Base-by-base conservation (phyloP, 2,888 invertebrate species). In the Penaeus monodon region DNA sequence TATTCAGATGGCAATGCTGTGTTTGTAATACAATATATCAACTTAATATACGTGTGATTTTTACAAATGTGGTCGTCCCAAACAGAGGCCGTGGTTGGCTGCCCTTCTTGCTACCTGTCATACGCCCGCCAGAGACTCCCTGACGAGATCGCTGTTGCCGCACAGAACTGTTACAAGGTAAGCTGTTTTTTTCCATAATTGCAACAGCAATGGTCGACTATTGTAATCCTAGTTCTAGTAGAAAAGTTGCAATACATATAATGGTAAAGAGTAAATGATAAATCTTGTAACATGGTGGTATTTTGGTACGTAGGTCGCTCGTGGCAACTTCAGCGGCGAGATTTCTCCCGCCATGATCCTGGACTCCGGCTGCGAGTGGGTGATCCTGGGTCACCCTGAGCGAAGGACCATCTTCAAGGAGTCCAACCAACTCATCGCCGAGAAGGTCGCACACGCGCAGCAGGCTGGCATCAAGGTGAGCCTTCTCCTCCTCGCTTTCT, bases 101-200 rank as follows among this genome's bases (percentile, higher is more conserved):
- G 97, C 38, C 99, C 99, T 29, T 94, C 97, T 0, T 94, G 97
- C 88, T 99, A 99, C 92, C 93, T 98, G 90, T 94, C 95, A 38
- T 95, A 95, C 91, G 95, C 95, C 1, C 95, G 95, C 91, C 93
- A 93, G 88, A 94, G 95, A 90, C 92, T 96, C 84, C 96, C 97
- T 0, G 91, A 93, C 24, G 95, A 93, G 88, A 94, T 99, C 90
- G 94, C 94, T 66, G 95, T 98, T 49, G 96, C 99, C 82, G 99
- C 97, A 3, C 99, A 99, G 92, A 99, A 98, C 92, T 95, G 96
- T 92, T 99, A 98, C 94, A 99, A 99, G 93, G 86, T 86, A 57
- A 29, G 57, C 14, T 57, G 57, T 57, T 14, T 17, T 57, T 57
- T 57, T 57, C 17, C 3, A 22, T n/a, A 80, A 74, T 76, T 29